Base-by-base conservation (phyloP, 2,888 invertebrate species). In the Clunio marinus region DNA sequence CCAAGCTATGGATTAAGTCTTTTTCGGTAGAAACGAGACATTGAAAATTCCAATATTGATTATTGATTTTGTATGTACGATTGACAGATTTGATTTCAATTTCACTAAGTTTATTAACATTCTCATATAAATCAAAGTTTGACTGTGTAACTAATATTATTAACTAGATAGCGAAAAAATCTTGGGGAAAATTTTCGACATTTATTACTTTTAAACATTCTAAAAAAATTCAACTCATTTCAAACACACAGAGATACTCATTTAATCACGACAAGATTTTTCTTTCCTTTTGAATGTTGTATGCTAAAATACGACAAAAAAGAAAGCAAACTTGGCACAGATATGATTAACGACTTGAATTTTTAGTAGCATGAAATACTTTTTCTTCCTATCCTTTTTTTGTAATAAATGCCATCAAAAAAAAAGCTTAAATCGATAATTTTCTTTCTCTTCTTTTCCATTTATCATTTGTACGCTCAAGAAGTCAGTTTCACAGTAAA, bases 261-360 rank as follows among this genome's bases (percentile, higher is more conserved):
- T n/a, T n/a, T n/a, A n/a, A n/a, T 20, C 3, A 51, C 51, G 22
- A 22, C 51, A 51, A 22, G 8, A 51, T 17, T 15, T 51, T n/a
- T n/a, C n/a, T n/a, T n/a, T n/a, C n/a, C 51, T 20, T 17, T 51
- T 22, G n/a, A 15, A 41, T 41, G 41, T 41, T 41, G 41, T 22
- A 17, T 15, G 45, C 15, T 15, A 45, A 45, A 51, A 22, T 20
- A 15, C 22, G n/a, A 51, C 8, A 51, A 20, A 51, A 22, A 17
- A 51, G 3, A 17, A 51, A 17, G 20, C n/a, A 51, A 51, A 17
- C 22, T 20, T 51, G 20, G 20, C 17, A 17, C 22, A 22, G 51
- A 51, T 51, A 51, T 51, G 51, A 51, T 51, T 51, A 51, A 51
- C 51, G 51, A 51, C 51, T 51, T 22, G 51, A 51, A 51, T 51